Conservation (phyloP, 2,113 vertebrate genomes). For the Phyllopteryx taeniolatus region DNA sequence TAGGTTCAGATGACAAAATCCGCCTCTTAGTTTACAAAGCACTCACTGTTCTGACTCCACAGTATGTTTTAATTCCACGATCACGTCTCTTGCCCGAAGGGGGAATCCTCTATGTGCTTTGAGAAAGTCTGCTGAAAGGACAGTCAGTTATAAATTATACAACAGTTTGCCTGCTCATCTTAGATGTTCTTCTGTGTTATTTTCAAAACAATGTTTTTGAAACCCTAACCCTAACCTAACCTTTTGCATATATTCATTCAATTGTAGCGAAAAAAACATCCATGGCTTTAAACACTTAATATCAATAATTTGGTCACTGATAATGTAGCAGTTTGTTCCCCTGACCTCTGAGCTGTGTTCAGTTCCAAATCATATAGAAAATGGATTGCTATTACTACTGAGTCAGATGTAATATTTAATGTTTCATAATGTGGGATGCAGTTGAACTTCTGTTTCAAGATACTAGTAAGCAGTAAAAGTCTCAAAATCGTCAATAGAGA, state of each 20-base stretch:
- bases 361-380: background rate
- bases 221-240: background rate
- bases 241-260: background rate
- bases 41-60: background rate
- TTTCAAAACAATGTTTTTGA: background rate
- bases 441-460: background rate
- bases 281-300: background rate
- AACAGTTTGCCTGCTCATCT: constrained; percentile 1
- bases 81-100: constrained; percentile 9
- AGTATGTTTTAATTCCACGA: constrained; percentile 1
- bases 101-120: constrained; percentile 7
- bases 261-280: background rate
- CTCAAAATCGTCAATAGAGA: background rate
- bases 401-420: background rate
- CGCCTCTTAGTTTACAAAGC: constrained; percentile 6
- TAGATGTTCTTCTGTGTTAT: background rate
- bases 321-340: no score
- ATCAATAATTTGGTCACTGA: background rate
- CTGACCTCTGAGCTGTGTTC: background rate
- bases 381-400: background rate
- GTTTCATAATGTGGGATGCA: background rate
- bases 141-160: constrained; percentile 2
- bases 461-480: background rate
- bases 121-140: background rate
- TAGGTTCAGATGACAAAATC: background rate